These are phyloP conservation scores for Trichomalopsis sarcophagae DNA, from an alignment of 1,140 invertebrate species.

Conservation along the genomic window DNA sequence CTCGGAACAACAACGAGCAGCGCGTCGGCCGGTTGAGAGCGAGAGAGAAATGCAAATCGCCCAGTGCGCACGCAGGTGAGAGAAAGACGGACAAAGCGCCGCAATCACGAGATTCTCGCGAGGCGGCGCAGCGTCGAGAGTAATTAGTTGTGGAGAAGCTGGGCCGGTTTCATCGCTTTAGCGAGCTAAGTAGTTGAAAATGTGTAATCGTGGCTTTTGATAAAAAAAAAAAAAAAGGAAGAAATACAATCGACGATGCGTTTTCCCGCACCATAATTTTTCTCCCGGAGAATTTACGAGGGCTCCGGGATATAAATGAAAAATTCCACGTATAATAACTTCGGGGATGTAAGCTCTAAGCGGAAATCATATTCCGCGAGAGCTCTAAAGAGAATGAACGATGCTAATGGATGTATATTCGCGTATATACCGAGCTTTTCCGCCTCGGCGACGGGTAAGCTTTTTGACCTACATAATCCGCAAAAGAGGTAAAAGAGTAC, in stretches of 20 bases:
- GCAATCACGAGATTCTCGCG: slow-evolving; percentile 61
- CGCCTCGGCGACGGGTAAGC: background rate
- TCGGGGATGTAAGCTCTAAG: background rate
- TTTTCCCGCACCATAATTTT: no score
- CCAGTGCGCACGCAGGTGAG: slow-evolving; percentile 39
- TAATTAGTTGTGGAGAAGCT: slow-evolving; percentile 59
- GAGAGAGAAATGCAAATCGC: slow-evolving; percentile 65
- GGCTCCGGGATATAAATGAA: background rate
- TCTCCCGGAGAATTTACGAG: background rate
- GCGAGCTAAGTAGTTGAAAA: no score
- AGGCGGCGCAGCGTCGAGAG: slow-evolving; percentile 21
- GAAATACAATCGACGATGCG: no score
- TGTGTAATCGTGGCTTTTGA: no score
- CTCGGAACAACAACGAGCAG: background rate
- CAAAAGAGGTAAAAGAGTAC: background rate
- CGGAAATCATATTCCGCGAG: background rate
- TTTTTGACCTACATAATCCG: background rate
- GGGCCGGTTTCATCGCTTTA: no score
- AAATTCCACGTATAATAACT: background rate
- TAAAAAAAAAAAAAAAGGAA: no score
- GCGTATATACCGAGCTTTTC: background rate
- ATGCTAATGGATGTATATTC: background rate
- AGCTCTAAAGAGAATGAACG: background rate
- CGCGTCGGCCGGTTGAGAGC: background rate
- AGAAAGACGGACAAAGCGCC: slow-evolving; percentile 63